These are phyloP conservation scores for Andrena camellia DNA, from an alignment of 2,888 invertebrate species.

Conservation along the genomic window DNA sequence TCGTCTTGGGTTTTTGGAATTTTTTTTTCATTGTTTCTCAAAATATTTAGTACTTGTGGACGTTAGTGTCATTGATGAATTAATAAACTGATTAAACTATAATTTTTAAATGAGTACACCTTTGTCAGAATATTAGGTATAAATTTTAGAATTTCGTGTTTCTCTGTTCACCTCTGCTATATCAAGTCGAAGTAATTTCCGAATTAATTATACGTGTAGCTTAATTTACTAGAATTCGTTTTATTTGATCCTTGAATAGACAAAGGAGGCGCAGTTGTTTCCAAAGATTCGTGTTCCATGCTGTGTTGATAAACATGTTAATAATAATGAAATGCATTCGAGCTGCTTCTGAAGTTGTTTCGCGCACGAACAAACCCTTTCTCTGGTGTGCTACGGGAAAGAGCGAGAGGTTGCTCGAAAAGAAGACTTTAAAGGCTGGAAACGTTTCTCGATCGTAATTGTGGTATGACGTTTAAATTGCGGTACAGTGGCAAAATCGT, in stretches of 20 bases:
- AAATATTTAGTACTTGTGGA: too few relatives aligned
- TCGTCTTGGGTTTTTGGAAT: too few relatives aligned
- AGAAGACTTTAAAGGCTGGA: conserved; percentile 43
- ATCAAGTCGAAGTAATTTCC: too few relatives aligned
- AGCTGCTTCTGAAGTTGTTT: conserved; percentile 32
- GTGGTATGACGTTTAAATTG: conserved; percentile 61
- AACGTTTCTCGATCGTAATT: conserved; percentile 61
- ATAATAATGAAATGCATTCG: conserved; percentile 3
- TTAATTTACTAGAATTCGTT: too few relatives aligned
- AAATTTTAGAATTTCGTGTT: too few relatives aligned
- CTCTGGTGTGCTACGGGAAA: conserved; percentile 42
- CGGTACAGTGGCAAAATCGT: conserved; percentile 62
- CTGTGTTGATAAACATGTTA: conserved; percentile 47
- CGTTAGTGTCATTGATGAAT: too few relatives aligned
- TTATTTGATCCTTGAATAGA: not conserved
- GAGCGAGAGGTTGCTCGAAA: conserved; percentile 28
- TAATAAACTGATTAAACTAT: too few relatives aligned
- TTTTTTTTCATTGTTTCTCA: too few relatives aligned
- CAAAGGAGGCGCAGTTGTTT: not conserved
- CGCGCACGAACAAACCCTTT: conserved; percentile 24
- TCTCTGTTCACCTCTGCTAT: too few relatives aligned
- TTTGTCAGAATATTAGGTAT: too few relatives aligned
- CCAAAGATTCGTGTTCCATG: not conserved
- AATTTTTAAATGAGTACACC: not conserved
- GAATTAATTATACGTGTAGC: too few relatives aligned